Evolutionary conservation across 2,888 invertebrate genomes (phyloP).

Genomic region (Phorcus lineatus): DNA sequence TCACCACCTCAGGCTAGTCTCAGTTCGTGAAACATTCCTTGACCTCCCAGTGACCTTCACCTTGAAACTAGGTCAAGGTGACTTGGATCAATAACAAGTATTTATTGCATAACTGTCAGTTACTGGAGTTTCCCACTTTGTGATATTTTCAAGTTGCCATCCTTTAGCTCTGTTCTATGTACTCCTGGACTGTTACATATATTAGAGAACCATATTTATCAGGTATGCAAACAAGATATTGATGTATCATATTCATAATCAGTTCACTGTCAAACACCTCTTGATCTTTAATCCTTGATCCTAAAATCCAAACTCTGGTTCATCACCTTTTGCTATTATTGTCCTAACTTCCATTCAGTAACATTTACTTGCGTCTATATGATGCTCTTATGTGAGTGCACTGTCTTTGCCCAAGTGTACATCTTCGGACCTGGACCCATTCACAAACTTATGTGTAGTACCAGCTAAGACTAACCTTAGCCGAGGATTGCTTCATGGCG

Average conservation of each 20-base stretch:
- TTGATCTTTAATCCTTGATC: no score
- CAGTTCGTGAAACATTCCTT: neutral
- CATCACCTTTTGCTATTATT: no score
- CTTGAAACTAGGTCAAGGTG: neutral
- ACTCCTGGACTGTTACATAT: constrained; percentile 6
- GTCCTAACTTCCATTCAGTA: no score
- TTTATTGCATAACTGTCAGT: constrained; percentile 18
- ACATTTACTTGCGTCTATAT: no score
- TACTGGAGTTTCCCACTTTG: constrained; percentile 2
- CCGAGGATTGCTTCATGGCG: no score
- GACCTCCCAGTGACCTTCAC: neutral
- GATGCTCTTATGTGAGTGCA: no score
- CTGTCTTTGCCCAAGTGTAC: no score
- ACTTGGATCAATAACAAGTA: neutral
- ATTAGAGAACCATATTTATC: constrained; percentile 23
- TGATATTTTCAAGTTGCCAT: constrained; percentile 17
- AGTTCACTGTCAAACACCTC: neutral
- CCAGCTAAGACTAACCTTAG: no score
- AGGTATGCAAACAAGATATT: constrained; percentile 21
- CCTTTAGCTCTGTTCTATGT: neutral
- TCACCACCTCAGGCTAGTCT: no score
- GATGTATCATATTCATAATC: neutral
- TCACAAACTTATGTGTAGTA: no score
- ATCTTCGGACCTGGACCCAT: no score
- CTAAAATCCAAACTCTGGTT: no score